Base-by-base conservation (phyloP, 1,140 invertebrate species). In the Drosophila navojoa region DNA sequence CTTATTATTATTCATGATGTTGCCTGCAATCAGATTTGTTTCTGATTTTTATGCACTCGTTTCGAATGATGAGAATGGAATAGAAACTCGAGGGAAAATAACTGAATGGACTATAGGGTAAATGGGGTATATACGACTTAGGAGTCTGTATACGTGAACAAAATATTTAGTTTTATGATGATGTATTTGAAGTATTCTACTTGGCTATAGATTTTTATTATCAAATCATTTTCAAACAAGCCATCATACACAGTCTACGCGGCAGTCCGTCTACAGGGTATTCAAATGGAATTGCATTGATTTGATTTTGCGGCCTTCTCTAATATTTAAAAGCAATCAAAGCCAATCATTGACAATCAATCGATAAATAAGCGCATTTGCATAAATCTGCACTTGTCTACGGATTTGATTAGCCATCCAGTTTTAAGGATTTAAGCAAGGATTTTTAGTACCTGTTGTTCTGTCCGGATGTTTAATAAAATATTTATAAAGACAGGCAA, bases 1-100 rank as follows among this genome's bases (percentile, higher is more conserved):
- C 82, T 87, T 86, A 82, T 86, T 86, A 82, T 86, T 86, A 87
- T 86, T 86, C 79, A 86, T 86, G 82, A 86, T 78, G 81, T 27
- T 19, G 35, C 19, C 61, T 61, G 44, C 67, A 47, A 63, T 60
- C 60, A 69, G 68, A 86, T 86, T 87, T 75, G 32, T 67, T 80
- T 64, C 67, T 79, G 68, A 87, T 86, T 87, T 87, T 78, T 76
- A 85, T 72, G 68, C 64, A 59, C 60, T 60, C 69, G 25, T 29
- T 47, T 47, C 10, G 19, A 7, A 50, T 15, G 3, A 27, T 25
- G 22, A n/a, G 22, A 32, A 13, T 4, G 22, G 47, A 19, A 25
- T 49, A 22, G 13, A 13, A 44, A 16, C 42, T 9, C 42, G 5
- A 16, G 15, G 15, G 10, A 13, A 11, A 38, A 38, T 38, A 38